phyloP scores from a whole-genome alignment of 2,797 vertebrate species.

The Poliocrania exsul region DNA sequence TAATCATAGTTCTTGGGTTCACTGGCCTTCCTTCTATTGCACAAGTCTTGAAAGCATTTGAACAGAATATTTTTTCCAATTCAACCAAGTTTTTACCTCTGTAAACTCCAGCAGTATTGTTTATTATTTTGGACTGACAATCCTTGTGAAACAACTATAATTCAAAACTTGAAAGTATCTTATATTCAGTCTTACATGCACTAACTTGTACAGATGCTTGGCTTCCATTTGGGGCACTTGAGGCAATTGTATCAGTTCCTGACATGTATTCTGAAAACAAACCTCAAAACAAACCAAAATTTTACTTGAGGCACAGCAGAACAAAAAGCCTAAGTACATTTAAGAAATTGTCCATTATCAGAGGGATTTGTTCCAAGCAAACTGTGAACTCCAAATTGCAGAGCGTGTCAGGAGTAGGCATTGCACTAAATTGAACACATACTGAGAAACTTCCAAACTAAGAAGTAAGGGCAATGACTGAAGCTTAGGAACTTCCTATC shows the following conservation, averaged over 20 bases:
- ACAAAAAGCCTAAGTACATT: background rate
- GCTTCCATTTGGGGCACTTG: background rate
- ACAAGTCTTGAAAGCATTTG: background rate
- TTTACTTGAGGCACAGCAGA: background rate
- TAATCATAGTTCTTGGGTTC: background rate
- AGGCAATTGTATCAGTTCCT: background rate
- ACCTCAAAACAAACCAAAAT: background rate
- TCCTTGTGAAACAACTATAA: background rate
- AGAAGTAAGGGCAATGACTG: background rate
- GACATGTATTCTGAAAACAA: background rate
- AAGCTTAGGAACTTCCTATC: constrained; percentile 9
- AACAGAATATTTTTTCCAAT: background rate
- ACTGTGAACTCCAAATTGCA: background rate
- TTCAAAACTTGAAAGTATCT: background rate
- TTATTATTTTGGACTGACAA: background rate
- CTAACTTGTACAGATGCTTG: background rate
- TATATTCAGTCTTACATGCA: background rate
- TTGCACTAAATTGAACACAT: background rate
- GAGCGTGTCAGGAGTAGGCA: background rate
- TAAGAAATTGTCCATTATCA: background rate
- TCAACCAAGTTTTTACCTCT: background rate
- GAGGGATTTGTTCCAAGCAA: background rate
- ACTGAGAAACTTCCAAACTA: background rate
- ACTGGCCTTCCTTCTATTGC: background rate
- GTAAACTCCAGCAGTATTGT: background rate